Evolutionary conservation across 2,888 invertebrate species (phyloP), one percentile per base, ranked within the genome.

Genomic region (Carabus problematicus): DNA sequence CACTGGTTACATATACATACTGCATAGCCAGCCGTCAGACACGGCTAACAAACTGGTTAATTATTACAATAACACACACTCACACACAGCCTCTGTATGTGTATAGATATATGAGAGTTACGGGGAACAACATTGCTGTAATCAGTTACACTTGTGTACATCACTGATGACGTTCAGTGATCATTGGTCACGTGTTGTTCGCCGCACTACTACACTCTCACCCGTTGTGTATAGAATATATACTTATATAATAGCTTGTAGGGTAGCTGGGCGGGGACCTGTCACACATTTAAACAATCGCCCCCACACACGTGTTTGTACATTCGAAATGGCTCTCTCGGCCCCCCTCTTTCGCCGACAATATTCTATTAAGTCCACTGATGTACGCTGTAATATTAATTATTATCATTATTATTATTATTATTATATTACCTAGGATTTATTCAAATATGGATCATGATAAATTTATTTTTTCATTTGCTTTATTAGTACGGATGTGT

Each of bases 181-280:
- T n/a, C n/a, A n/a, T n/a, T n/a, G n/a, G 29, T 29, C 2, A 29
- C 6, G 6, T 29, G 29, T 29, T 29, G 29, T 29, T 29, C 29
- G n/a, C n/a, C n/a, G n/a, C n/a, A 29, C 29, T 29, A 3, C 2
- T 29, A 29, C 6, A 29, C 29, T 29, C 29, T 29, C 2, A 29
- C 29, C n/a, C 2, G 6, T 55, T 49, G 66, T 66, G 66, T 66
- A 64, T 64, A 64, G 56, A 59, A 52, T 63, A 63, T 52, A 52
- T 52, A 18, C 62, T 61, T 66, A 59, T 59, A 58, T 67, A 67
- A 61, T 72, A 72, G 76, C 75, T 77, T 77, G 75, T 82, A 82
- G 81, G 79, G 80, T 82, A 82, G 82, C 82, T 82, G 82, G 82
- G 82, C 79, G 82, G 82, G 82, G 82, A 82, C 81, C 82, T 69